Evolutionary conservation across 2,113 vertebrate species (phyloP), one percentile per base, ranked within the genome.

Genomic region (Anser cygnoides): DNA sequence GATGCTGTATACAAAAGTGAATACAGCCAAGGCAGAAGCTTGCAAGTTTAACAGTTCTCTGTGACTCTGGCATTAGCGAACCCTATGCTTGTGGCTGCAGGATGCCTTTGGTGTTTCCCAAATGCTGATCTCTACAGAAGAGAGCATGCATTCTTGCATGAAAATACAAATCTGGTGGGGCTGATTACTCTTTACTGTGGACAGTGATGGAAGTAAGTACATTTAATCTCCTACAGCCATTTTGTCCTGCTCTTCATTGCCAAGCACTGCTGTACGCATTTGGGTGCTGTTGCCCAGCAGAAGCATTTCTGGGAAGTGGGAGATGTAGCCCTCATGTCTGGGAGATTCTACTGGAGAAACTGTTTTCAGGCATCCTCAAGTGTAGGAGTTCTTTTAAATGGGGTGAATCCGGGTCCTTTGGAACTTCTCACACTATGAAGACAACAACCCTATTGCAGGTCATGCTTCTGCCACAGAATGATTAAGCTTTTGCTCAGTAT

Each of bases 291-390:
- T 89, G 50, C 26, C 5, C 6, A 7, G 31, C 49, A 13, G 10
- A 61, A 71, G n/a, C 14, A 12, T 71, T 26, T 55, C 26, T 55
- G 7, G 25, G 23, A 50, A 72, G 18, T 10, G 58, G 43, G 13
- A 89, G 28, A 13, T 35, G 1, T 2, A 20, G 31, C 11, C 1
- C 12, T 26, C 1, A 5, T 11, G 4, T 44, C 4, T 50, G n/a
- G 21, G 61, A 84, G 61, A 23, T 13, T 28, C n/a, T 80, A 6
- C 31, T 77, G 61, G 25, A 59, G 46, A 68, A 11, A 25, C 25
- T 44, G 26, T 22, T 31, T 74, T 17, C 7, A 49, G 22, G 6
- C 18, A 43, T 39, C 31, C 43, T 62, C 44, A 44, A 13, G 17
- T 43, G 14, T 54, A 75, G 17, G 18, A 23, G 23, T 16, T 68